Conservation (phyloP, 2,888 invertebrate species). For the Zaprionus bogoriensis region DNA sequence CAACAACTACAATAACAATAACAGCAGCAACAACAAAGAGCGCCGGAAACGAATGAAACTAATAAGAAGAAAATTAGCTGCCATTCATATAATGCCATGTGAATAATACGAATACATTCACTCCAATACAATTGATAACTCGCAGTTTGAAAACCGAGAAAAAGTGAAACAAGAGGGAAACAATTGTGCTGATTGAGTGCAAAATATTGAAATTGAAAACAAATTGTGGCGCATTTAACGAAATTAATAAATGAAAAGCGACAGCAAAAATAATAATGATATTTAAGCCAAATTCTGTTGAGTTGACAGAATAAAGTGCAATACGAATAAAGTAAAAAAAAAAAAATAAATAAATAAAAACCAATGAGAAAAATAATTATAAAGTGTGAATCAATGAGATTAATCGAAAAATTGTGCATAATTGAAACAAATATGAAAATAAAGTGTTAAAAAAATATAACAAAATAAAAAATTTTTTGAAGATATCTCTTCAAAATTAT, state of each 20-base stretch:
- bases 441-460: not conserved
- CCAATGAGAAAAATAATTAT: not conserved
- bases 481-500: too few species aligned
- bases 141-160: not conserved
- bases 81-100: slow-evolving; percentile 39
- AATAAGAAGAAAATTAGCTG: slow-evolving; percentile 36
- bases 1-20: slow-evolving; percentile 23
- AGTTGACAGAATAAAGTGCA: slow-evolving; percentile 15
- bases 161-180: slow-evolving; percentile 1
- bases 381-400: not conserved
- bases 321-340: slow-evolving; percentile 39
- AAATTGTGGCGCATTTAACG: slow-evolving; percentile 31
- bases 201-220: not conserved
- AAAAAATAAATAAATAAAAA: not conserved
- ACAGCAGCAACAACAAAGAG: slow-evolving; percentile 21
- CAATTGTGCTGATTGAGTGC: slow-evolving; percentile 39
- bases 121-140: slow-evolving; percentile 10
- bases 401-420: not conserved
- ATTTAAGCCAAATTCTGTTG: slow-evolving; percentile 1
- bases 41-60: slow-evolving; percentile 43
- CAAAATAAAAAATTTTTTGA: not conserved
- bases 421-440: not conserved
- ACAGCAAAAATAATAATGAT: not conserved
- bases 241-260: not conserved
- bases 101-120: slow-evolving; percentile 21